Evolutionary conservation across 2,113 vertebrate genomes (phyloP).

Genomic region (Anseranas semipalmata): DNA sequence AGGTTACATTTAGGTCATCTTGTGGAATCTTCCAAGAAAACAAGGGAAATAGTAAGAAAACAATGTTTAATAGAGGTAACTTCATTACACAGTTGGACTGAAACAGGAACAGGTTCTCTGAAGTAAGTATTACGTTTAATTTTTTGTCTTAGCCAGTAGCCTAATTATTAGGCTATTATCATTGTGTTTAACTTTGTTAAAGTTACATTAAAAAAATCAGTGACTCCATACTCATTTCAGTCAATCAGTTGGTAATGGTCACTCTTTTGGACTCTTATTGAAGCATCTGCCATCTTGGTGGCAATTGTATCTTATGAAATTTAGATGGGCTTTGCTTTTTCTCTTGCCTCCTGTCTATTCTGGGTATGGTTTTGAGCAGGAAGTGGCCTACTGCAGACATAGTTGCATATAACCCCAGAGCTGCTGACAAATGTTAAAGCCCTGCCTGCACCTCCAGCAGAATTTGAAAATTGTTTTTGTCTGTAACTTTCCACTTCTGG

Average conservation of each 20-base stretch:
- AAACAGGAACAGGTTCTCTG: not conserved
- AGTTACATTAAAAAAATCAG: not conserved
- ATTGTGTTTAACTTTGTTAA: not conserved
- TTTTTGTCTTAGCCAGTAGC: not conserved
- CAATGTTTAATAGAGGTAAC: not conserved
- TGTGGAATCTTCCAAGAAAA: not conserved
- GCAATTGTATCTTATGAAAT: not conserved
- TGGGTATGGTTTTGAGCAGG: not conserved
- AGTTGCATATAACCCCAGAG: not conserved
- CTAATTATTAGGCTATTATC: not conserved
- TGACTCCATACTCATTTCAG: not conserved
- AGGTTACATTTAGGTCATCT: not conserved
- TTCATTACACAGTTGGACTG: not conserved
- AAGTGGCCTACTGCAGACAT: not conserved
- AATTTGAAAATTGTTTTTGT: not conserved
- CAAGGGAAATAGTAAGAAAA: not conserved
- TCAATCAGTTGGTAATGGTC: not conserved
- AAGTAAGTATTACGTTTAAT: not conserved
- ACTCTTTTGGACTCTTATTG: not conserved
- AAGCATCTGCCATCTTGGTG: not conserved
- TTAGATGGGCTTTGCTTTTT: not conserved
- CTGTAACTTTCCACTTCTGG: not conserved
- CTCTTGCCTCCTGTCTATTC: not conserved
- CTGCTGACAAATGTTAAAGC: not conserved
- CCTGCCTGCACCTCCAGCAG: not conserved